Base-by-base conservation (phyloP, 2,113 vertebrate species). In the Zootoca vivipara region DNA sequence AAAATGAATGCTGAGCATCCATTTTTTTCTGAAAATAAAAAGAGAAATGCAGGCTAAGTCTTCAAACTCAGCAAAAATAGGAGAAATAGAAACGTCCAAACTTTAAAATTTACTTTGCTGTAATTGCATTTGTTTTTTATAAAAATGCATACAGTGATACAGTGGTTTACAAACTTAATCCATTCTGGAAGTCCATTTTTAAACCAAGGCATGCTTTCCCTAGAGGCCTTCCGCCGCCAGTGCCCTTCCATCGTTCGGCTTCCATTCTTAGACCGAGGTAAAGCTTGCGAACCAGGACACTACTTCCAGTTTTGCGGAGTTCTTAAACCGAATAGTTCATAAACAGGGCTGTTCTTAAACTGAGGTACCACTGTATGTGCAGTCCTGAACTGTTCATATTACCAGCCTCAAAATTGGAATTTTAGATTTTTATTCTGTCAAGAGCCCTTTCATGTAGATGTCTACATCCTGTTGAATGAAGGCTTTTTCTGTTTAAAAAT, bases 401-500 rank as follows among this genome's bases (percentile, higher is more conserved):
- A 80, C 35, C 28, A 56, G 3, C 7, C 30, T 62, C 52, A 18
- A 87, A 84, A 3, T 7, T 58, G n/a, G 75, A 87, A 35, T 78
- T 90, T 83, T 13, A 88, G 42, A 64, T 0, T 52, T 38, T 62
- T 58, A 15, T 65, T 89, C 73, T 64, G 28, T 73, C 70, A 35
- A 46, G 35, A 2, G 2, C 0, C 2, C 3, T 16, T 56, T 64
- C 65, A 38, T 24, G 12, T 10, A 33, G 35, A 83, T 35, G 72
- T 1, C 35, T 62, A 72, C 9, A 56, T 83, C 80, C 67, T 46
- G 6, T 58, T 87, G 82, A 18, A 78, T 13, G 79, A 81, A 93
- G 86, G 64, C 81, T 82, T 65, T 69, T 82, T 82, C 6, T 12
- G 67, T 86, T 87, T 88, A 90, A 94, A 94, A 38, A 81, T 85